These are phyloP conservation scores for Bubalus kerabau DNA, from an alignment of 2,113 vertebrate species.

Conservation along the genomic window DNA sequence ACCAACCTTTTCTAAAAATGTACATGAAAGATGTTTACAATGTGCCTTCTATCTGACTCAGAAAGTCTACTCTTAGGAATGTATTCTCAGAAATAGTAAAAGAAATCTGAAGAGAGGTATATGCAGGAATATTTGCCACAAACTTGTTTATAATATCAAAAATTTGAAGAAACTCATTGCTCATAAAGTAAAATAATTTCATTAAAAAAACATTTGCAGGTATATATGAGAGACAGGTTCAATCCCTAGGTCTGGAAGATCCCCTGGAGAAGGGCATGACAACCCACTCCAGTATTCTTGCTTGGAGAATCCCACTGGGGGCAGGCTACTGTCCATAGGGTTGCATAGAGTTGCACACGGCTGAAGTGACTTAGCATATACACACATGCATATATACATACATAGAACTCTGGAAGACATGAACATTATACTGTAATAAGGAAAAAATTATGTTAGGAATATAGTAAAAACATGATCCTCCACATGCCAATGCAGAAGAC, in stretches of 20 bases:
- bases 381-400: rapidly evolving
- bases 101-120: neutral
- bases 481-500: neutral
- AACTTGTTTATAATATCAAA: neutral
- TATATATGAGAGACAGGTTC: neutral
- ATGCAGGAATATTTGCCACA: neutral
- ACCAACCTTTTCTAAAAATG: neutral
- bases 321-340: neutral
- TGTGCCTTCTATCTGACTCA: neutral
- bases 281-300: neutral
- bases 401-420: neutral
- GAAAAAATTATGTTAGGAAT: neutral
- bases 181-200: neutral
- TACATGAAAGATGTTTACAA: neutral
- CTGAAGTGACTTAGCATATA: neutral
- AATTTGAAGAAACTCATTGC: neutral
- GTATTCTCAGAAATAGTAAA: neutral
- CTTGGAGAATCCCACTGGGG: neutral
- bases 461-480: neutral
- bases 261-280: neutral
- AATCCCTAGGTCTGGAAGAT: neutral
- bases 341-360: neutral
- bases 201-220: neutral
- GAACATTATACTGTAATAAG: neutral
- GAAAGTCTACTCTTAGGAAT: neutral